Base-by-base conservation (phyloP, 2,113 vertebrate genomes). In the Polypterus senegalus region DNA sequence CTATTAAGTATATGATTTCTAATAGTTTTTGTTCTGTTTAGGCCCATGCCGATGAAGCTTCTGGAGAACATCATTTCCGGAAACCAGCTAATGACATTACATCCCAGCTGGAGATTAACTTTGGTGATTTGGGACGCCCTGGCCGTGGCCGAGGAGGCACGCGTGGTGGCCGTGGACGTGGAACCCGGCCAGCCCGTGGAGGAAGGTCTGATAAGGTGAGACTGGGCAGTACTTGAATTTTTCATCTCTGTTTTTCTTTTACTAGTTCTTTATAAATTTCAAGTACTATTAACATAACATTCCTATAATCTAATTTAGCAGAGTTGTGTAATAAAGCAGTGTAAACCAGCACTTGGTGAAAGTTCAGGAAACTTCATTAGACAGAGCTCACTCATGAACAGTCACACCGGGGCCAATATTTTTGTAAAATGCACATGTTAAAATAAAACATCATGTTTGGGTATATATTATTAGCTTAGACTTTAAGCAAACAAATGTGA, bases 21-120 rank as follows among this genome's bases (percentile, higher is more conserved):
- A n/a, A 47, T 27, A 58, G 43, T n/a, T 45, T 65, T 69, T 63
- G 70, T 54, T 8, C 3, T 0, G 67, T 70, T 4, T 78, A 89
- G 85, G 82, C 83, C 67, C 78, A 87, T 0, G 75, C 87, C 3
- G 96, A 98, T 54, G 89, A 92, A 65, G 88, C 91, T 0, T 79
- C 77, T 3, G 89, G 92, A 56, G 96, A 99, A 69, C 95, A 98
- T 74, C 96, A 99, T 77, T 94, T 99, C 86, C 94, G 96, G 70
- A 97, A 97, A 77, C 94, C 96, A 2, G 94, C 96, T 67, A 99
- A 99, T 8, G 96, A 99, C 77, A 99, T 99, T 79, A 99, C 96
- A 3, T 94, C 96, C 70, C 94, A 99, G 80, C 83, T 99, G 83
- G 96, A 97, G 87, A 99, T 98, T 72, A 99, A 99, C 82, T 98